Base-by-base conservation (phyloP, 30 jellyfish, hydroid and myxozoan genomes). In the Catostylus mosaicus region DNA sequence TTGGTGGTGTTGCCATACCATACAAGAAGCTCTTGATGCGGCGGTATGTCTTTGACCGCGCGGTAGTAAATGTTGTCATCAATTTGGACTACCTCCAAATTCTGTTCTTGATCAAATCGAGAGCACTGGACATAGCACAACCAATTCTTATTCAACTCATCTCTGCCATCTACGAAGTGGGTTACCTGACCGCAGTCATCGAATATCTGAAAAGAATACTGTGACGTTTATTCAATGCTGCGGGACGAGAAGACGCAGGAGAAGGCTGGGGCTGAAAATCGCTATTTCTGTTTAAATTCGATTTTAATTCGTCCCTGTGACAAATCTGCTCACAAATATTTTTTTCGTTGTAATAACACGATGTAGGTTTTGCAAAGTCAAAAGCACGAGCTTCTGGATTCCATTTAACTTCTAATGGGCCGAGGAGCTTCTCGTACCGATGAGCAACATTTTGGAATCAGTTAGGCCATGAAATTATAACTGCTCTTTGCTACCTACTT, bases 31-130 rank as follows among this genome's bases (percentile, higher is more conserved):
- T 90, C 97, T 61, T 83, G 96, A 54, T 84, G 82, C 67, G 97
- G 97, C 0, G 96, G 92, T 18, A 90, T 78, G 73, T 90, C 97
- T 67, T 76, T 90, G 35, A 73, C 45, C 14, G 97, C 96, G 68
- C 91, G 83, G 51, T 90, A 90, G 70, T 85, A 84, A 18, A 90
- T 62, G 54, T 60, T 83, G 34, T 78, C 80, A 4, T 67, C 83
- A 23, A 85, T 83, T 75, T 90, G 96, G 30, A 78, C 93, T 31
- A 82, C 36, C 68, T 90, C 97, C 27, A 90, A 50, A 88, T 84
- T 90, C 62, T 90, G 97, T 37, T 90, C 97, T 54, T 84, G 96
- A 48, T 90, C 97, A 30, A 60, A 80, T 32, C 97, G 66, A 14
- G 97, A 94, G 78, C 97, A 90, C 37, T 73, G 74, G 6, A 90